Evolutionary conservation across 2,797 vertebrate species (phyloP).

Genomic region (Lagocephalus sceleratus): DNA sequence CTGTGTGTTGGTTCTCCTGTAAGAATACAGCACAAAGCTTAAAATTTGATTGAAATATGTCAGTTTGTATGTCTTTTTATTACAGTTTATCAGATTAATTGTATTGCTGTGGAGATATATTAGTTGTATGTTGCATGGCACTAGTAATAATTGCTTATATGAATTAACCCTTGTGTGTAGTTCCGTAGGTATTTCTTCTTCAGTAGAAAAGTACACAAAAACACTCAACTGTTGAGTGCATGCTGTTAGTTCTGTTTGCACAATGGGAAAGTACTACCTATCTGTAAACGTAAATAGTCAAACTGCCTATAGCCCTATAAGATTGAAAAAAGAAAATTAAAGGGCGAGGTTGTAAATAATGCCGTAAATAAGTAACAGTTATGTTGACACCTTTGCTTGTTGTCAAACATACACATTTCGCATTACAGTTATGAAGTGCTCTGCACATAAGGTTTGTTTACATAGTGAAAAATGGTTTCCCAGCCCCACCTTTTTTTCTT

Average conservation of each 20-base stretch:
- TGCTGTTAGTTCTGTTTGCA: not conserved
- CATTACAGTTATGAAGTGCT: not conserved
- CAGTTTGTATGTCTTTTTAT: no score
- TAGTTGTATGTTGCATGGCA: no score
- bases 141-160: no score
- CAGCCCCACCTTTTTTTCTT: not conserved
- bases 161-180: no score
- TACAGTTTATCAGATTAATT: not conserved
- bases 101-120: not conserved
- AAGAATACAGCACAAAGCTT: slow-evolving; percentile 23
- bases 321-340: no score
- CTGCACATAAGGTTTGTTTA: slow-evolving; percentile 7
- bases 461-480: not conserved
- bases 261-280: slow-evolving; percentile 4
- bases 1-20: slow-evolving; percentile 64
- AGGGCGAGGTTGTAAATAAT: not conserved
- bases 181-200: not conserved
- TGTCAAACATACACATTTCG: not conserved
- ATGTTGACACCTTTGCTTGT: no score
- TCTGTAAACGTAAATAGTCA: slow-evolving; percentile 1
- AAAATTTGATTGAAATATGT: not conserved
- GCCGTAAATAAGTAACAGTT: not conserved
- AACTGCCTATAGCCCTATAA: not conserved
- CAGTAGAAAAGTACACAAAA: not conserved
- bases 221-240: not conserved